Evolutionary conservation across 2,797 vertebrate genomes (phyloP), one percentile per base, ranked within the genome.

Genomic region (Eulemur mongoz): DNA sequence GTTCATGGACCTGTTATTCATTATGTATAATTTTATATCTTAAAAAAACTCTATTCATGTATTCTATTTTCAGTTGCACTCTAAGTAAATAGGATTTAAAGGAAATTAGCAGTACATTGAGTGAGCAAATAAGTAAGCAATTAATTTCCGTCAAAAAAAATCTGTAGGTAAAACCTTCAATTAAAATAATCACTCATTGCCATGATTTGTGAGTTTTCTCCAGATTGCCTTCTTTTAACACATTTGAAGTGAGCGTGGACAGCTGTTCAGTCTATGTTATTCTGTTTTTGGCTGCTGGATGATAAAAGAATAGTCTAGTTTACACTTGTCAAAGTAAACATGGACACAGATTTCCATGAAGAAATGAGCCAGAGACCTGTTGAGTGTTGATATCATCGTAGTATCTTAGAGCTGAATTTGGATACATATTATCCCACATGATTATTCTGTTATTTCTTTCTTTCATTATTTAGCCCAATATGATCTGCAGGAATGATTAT

Each of bases 21-120:
- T 89, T 65, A 27, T 52, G 63, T 78, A 50, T 85, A 63, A 78
- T 67, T 38, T 84, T 82, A 11, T 52, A 59, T n/a, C 6, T 89
- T 61, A 93, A 76, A 59, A 63, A 63, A 84, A 43, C 20, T 23
- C 45, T 84, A 40, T 57, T 82, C 6, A 17, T 67, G 1, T 65
- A 81, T 27, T 40, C 6, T 87, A 50, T 80, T 93, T 97, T 95
- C 50, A 75, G 7, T 69, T 86, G 73, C 87, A 87, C 23, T 8
- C 38, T 72, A 54, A 38, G 78, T 82, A 89, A 93, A 69, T 87
- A 61, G 65, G 43, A 76, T 79, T 72, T 83, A 63, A 65, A 48
- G 35, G 81, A 84, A 91, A 82, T 43, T 76, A 38, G 14, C 17
- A 59, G 35, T 54, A 87, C 48, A 61, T 1, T 54, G 32, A 91